These are phyloP conservation scores for Dermolepida albohirtum DNA, from an alignment of 2,888 invertebrate genomes.

Conservation along the genomic window DNA sequence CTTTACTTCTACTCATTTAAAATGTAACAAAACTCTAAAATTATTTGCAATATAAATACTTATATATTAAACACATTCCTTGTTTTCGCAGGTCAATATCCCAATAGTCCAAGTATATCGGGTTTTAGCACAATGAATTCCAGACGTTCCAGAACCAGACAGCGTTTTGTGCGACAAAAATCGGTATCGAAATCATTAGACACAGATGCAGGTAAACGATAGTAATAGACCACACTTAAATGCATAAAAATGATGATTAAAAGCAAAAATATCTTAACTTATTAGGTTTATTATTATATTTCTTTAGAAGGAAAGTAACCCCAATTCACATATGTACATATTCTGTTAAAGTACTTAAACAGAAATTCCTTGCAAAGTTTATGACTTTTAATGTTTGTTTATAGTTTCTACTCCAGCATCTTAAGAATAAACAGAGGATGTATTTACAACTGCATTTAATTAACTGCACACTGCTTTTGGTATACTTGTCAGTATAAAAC, in stretches of 20 bases:
- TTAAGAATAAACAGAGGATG: constrained; percentile 2
- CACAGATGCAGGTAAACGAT: constrained; percentile 48
- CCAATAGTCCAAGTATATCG: constrained; percentile 67
- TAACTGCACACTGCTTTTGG: constrained; percentile 4
- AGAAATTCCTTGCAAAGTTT: constrained; percentile 8
- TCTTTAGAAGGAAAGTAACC: neutral
- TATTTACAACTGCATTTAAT: constrained; percentile 19
- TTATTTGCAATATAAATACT: too few relatives aligned
- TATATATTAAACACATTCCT: neutral
- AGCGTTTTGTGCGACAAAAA: constrained; percentile 67
- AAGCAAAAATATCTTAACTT: too few relatives aligned
- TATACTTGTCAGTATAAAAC: neutral
- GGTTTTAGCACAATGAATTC: constrained; percentile 71
- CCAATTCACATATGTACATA: constrained; percentile 2
- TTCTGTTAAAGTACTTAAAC: neutral
- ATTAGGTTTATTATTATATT: too few relatives aligned
- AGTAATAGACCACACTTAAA: too few relatives aligned
- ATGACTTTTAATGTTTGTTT: constrained; percentile 14
- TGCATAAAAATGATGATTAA: too few relatives aligned
- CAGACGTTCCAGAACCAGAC: constrained; percentile 63
- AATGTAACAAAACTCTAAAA: too few relatives aligned
- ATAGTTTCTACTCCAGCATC: constrained; percentile 13
- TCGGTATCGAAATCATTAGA: constrained; percentile 64
- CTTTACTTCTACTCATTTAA: too few relatives aligned
- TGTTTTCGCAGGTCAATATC: constrained; percentile 57